Evolutionary conservation across 2,888 invertebrate species (phyloP), one percentile per base, ranked within the genome.

Genomic region (Nymphalis polychloros): DNA sequence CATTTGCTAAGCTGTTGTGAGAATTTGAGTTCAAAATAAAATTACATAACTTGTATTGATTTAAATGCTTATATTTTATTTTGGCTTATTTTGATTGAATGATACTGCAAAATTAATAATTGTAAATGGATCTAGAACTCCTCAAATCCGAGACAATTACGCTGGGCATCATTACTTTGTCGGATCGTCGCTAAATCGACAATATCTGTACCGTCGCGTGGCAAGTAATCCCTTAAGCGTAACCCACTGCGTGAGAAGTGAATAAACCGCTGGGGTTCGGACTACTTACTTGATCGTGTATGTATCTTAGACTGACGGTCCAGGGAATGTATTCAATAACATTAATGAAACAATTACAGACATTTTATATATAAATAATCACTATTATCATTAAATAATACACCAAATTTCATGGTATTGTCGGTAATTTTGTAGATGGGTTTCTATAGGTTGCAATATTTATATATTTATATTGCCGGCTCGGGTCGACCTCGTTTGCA

Each of bases 191-290:
- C 80, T 81, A 89, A 88, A 91, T 88, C 87, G 90, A 92, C 87
- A 88, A 91, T 90, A 86, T 92, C 89, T 91, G 91, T 90, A 83
- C 74, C 74, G 90, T 83, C 92, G 90, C 90, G 91, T 92, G 91
- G 76, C 84, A 71, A 73, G 78, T 90, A 90, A 92, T 91, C 92
- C 88, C 82, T 83, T 82, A 87, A 86, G 88, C 89, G 88, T 57
- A 61, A 84, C 85, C 83, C 77, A 79, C 79, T 75, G 88, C 90
- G 91, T 91, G 92, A 90, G 91, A 91, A 91, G 89, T 87, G 86
- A 89, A 89, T 88, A 87, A 87, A 88, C 84, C 85, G 76, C 84
- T 67, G 86, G 89, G 89, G 86, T 87, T 87, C 87, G 81, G 82
- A 84, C 88, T 89, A 90, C 90, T 90, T 89, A 89, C 83, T 83